Conservation (phyloP, 2,888 invertebrate genomes). For the Latheticus oryzae region DNA sequence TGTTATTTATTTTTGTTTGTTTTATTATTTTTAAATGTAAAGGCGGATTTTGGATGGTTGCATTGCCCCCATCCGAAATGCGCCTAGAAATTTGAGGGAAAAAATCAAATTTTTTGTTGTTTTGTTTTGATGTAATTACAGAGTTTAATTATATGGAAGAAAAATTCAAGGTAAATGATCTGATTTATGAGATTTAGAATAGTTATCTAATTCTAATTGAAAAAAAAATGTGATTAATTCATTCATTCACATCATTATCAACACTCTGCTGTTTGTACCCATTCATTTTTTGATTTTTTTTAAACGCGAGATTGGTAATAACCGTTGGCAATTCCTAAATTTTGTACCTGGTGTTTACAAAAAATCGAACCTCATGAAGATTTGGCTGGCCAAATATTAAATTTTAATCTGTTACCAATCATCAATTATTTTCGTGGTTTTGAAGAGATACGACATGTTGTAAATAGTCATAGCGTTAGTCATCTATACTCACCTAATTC, state of each 20-base stretch:
- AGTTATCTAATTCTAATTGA: constrained; percentile 22
- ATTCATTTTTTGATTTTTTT: constrained; percentile 26
- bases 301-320: constrained; percentile 40
- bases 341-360: constrained; percentile 57
- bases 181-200: constrained; percentile 36
- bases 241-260: constrained; percentile 49
- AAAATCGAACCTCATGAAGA: constrained; percentile 53
- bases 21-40: constrained; percentile 26
- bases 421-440: constrained; percentile 46
- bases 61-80: constrained; percentile 4
- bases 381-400: constrained; percentile 50
- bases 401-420: constrained; percentile 52
- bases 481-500: constrained; percentile 56
- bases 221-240: constrained; percentile 50
- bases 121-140: constrained; percentile 31
- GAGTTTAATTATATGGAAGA: constrained; percentile 23
- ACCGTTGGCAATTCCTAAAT: constrained; percentile 48
- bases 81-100: background rate
- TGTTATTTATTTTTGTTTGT: constrained; percentile 38
- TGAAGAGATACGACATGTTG: constrained; percentile 55
- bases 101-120: constrained; percentile 28
- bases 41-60: constrained; percentile 12
- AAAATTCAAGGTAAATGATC: constrained; percentile 37
- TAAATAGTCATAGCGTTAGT: constrained; percentile 60
- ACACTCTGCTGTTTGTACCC: constrained; percentile 51